Evolutionary conservation across 2,797 vertebrate species (phyloP), one percentile per base, ranked within the genome.

Genomic region (Tachyglossus aculeatus): DNA sequence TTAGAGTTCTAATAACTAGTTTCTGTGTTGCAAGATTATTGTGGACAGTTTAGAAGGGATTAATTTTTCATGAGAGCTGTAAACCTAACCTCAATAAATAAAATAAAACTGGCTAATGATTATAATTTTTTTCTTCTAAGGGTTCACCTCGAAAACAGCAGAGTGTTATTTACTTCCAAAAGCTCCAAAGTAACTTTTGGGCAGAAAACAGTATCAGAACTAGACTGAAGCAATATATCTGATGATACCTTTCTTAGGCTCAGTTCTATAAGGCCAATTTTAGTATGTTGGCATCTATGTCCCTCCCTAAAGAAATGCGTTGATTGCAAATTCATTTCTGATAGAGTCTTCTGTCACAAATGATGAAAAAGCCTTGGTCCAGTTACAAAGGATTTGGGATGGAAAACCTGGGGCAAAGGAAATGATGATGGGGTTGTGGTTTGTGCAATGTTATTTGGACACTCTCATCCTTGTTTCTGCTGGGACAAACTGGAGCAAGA

Each of bases 71-170:
- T 74, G 77, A 66, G 74, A 85, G 90, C 79, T 89, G 52, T 92
- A 92, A 91, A 91, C 81, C 90, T 91, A 91, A 90, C 90, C 91
- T 91, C 21, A 51, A 91, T 77, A 89, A 91, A 93, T 51, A 93
- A 84, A 89, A 88, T 90, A 90, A 93, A 93, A 55, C 83, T 90
- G 85, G 90, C 89, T 93, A 92, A 92, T 92, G 88, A 91, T 91
- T 91, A 82, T 86, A 78, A 70, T 79, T 81, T 78, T 89, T 86
- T 84, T 81, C 75, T 82, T 85, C 71, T 62, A 56, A 77, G 69
- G 71, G 48, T 55, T 61, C 74, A 62, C 45, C 55, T 88, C 77
- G 51, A 43, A 63, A 74, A 59, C 82, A 32, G 31, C 43, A 40
- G 48, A 48, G 62, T 38, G 37, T 48, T n/a, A 2, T 63, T 68